Conservation (phyloP, 2,888 invertebrate genomes). For the Callimorpha dominula region DNA sequence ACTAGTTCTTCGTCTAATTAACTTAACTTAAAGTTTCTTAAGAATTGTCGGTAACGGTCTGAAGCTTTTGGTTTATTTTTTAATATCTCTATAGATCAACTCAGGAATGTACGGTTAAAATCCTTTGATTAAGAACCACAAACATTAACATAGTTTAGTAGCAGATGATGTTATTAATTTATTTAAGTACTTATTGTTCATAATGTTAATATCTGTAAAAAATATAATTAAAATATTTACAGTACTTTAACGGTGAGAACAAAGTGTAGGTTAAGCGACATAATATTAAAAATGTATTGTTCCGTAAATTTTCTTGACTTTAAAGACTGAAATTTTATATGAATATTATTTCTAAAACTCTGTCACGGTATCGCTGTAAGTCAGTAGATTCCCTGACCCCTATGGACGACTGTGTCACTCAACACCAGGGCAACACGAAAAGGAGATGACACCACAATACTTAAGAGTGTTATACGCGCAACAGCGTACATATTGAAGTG, state of each 20-base stretch:
- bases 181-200: not conserved
- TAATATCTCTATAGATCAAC: slow-evolving; percentile 6
- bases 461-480: too few relatives aligned
- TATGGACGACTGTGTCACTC: not conserved
- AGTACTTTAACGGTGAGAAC: not conserved
- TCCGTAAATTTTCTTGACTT: not conserved
- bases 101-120: slow-evolving; percentile 11
- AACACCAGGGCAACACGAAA: not conserved
- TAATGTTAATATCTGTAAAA: not conserved
- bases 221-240: not conserved
- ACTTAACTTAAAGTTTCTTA: not conserved
- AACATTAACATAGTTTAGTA: slow-evolving; percentile 1
- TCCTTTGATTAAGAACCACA: slow-evolving; percentile 2
- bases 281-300: not conserved
- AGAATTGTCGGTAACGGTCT: slow-evolving; percentile 10
- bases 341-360: not conserved
- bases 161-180: slow-evolving; percentile 4
- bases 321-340: not conserved
- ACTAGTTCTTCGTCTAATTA: not conserved
- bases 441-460: too few relatives aligned
- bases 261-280: too few relatives aligned
- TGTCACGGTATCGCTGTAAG: not conserved
- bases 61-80: slow-evolving; percentile 4
- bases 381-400: not conserved
- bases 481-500: too few relatives aligned